Evolutionary conservation across 2,113 vertebrate species (phyloP), one percentile per base, ranked within the genome.

Genomic region (Dromiciops gliroides): DNA sequence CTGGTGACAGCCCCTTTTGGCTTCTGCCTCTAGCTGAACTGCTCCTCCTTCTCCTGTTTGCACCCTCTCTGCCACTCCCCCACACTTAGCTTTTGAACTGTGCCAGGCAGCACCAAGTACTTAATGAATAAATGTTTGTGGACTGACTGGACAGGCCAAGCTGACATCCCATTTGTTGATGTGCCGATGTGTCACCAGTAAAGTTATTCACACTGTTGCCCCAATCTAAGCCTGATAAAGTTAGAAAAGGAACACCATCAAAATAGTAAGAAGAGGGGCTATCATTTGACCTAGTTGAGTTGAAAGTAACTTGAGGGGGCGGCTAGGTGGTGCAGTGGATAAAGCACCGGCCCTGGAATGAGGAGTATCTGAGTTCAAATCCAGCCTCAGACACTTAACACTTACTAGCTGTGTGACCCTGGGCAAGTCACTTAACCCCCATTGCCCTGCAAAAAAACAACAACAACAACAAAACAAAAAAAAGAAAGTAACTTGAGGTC

Each of bases 271-370:
- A 90, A 37, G 14, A 5, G 37, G 90, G 89, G 44, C 91, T 88
- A 6, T 92, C 89, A 92, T 89, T 90, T 89, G 92, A 92, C 60
- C 22, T 89, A 24, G 67, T 93, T 90, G 51, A 28, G 56, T 52
- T 96, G 91, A 88, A 51, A 90, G 89, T 93, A 95, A 95, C 31
- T 97, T 95, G 92, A 8, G 50, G 95, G n/a, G n/a, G n/a, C n/a
- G n/a, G n/a, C n/a, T n/a, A n/a, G n/a, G n/a, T n/a, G n/a, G n/a
- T n/a, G n/a, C n/a, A n/a, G n/a, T n/a, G n/a, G n/a, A n/a, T n/a
- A n/a, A n/a, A n/a, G n/a, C n/a, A n/a, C n/a, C n/a, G n/a, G n/a
- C n/a, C n/a, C n/a, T n/a, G n/a, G n/a, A n/a, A n/a, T n/a, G n/a
- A n/a, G n/a, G n/a, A n/a, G n/a, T n/a, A n/a, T n/a, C n/a, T n/a